Evolutionary conservation across 2,797 vertebrate species (phyloP).

Genomic region (Masticophis lateralis): DNA sequence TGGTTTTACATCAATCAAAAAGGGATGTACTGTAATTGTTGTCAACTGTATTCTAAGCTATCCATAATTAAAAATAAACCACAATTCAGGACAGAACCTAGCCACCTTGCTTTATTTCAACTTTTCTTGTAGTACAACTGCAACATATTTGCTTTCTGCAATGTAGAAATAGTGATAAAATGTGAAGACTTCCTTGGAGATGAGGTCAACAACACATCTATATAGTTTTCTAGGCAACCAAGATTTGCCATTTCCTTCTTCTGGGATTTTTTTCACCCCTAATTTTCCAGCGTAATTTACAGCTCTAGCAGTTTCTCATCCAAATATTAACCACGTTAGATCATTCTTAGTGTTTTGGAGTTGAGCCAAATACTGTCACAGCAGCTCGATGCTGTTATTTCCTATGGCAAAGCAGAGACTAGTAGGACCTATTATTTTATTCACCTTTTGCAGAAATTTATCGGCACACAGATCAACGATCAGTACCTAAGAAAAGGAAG

Average conservation of each 20-base stretch:
- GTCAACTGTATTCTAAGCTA: neutral
- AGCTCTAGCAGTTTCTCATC: neutral
- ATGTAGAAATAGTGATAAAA: neutral
- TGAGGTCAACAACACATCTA: neutral
- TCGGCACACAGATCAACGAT: constrained; percentile 94
- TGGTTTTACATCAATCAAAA: neutral
- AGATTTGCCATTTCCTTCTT: neutral
- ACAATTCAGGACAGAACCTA: neutral
- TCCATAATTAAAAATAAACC: neutral
- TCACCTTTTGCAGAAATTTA: constrained; percentile 92
- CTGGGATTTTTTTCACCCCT: neutral
- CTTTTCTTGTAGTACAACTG: neutral
- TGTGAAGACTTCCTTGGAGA: neutral
- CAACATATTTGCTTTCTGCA: neutral
- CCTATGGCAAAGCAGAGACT: neutral
- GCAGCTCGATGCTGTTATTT: neutral
- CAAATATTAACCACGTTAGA: neutral
- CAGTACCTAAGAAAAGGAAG: constrained; percentile 81
- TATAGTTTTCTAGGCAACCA: neutral
- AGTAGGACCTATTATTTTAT: constrained; percentile 56
- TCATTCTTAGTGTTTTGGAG: neutral
- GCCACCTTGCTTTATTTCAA: neutral
- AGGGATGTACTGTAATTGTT: neutral
- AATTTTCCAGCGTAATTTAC: neutral
- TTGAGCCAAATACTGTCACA: neutral